phyloP scores from a whole-genome alignment of 2,113 vertebrate species.

The Hippoglossus stenolepis region DNA sequence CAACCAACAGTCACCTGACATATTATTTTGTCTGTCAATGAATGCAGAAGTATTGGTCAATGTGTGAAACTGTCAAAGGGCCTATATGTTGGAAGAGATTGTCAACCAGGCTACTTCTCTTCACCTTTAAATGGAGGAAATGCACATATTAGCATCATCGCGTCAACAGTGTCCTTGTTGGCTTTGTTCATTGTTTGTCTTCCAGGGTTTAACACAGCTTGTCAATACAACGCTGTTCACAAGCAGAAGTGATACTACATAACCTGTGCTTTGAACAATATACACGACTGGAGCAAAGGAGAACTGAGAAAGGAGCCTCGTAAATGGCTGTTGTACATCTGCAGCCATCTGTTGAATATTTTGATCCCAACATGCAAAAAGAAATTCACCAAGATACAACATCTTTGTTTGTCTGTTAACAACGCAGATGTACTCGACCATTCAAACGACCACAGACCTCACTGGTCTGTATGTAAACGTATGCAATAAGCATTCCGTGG shows the following conservation, averaged over 20 bases:
- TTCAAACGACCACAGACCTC: constrained; percentile 10
- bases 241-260: background rate
- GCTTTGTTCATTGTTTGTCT: too few species aligned
- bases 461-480: constrained; percentile 4
- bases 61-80: too few species aligned
- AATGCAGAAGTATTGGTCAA: background rate
- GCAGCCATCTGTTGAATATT: constrained; percentile 1
- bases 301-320: background rate
- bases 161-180: too few species aligned
- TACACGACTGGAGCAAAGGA: background rate
- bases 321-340: background rate
- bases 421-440: background rate
- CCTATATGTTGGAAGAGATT: too few species aligned
- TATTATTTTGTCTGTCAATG: background rate
- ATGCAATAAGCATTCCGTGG: background rate
- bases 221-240: background rate
- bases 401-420: constrained; percentile 7
- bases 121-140: too few species aligned
- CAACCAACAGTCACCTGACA: too few species aligned
- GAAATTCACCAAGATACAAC: background rate
- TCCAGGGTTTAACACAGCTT: too few species aligned
- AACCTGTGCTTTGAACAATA: background rate
- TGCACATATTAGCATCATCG: too few species aligned
- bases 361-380: constrained; percentile 4
- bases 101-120: too few species aligned